Evolutionary conservation across 1,140 invertebrate genomes (phyloP), one percentile per base, ranked within the genome.

Genomic region (Antheraea mylitta): DNA sequence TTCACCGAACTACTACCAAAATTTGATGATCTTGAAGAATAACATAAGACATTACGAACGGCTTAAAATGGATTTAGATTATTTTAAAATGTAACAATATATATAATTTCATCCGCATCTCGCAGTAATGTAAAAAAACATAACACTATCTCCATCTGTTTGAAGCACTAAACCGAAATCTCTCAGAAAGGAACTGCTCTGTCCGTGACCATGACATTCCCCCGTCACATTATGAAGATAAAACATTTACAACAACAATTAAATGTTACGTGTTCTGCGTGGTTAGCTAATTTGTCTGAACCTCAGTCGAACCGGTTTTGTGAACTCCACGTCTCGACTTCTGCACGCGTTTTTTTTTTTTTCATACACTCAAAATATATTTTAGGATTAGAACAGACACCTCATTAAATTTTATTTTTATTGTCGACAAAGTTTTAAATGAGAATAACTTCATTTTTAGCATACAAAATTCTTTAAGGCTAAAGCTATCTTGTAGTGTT

Each of bases 371-470:
- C 45, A 53, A 53, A 53, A 13, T 6, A 53, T 53, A 53, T 53
- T 53, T 53, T 53, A 53, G 9, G 45, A 53, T n/a, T 53, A 53
- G 16, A 53, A 53, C 45, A 13, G 45, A n/a, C 45, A 53, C 2
- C 45, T 53, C 16, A 53, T 53, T 16, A 53, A 53, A 53, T 53
- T 53, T 53, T 53, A 53, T 53, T 53, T 53, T 53, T 53, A 53
- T 53, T 53, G 45, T n/a, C 0, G 45, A 53, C 45, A 53, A n/a
- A 53, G 16, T 53, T 16, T 16, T 13, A 53, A 16, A 53, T 53
- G 5, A 53, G 11, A 13, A 53, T 53, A 13, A 6, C 13, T 53
- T 53, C 16, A 53, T 53, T 53, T 53, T 16, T 53, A 53, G 2
- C 4, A 30, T 30, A 30, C 22, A 30, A 4, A 30, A 30, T 30